A percentile compares a stretch with the other conserved stretches of the same genome.
phyloP scores from a whole-genome alignment of 2,113 vertebrate species.

The Epinephelus fuscoguttatus region DNA sequence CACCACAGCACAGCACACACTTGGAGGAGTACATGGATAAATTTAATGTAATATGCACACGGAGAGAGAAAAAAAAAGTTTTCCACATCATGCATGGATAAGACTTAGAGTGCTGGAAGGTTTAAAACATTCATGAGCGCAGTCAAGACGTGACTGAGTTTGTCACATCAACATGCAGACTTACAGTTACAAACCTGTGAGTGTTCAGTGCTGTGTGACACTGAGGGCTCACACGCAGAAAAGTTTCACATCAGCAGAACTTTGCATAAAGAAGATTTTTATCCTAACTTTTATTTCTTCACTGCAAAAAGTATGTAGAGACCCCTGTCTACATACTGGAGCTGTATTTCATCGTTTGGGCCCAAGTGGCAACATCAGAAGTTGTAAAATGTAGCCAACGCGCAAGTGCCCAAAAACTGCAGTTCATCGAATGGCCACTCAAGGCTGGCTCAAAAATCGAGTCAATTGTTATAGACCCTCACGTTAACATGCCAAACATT shows the following conservation, averaged over 20 bases:
- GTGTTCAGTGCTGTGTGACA: not conserved
- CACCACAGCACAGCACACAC: conserved; percentile 2
- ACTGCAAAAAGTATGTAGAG: not conserved
- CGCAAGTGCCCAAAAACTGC: no score
- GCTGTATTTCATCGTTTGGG: no score
- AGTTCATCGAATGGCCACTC: no score
- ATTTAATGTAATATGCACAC: conserved; percentile 9
- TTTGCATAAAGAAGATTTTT: not conserved
- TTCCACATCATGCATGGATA: conserved; percentile 26
- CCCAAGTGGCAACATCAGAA: no score
- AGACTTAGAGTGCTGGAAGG: conserved; percentile 26
- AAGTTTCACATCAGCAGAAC: not conserved
- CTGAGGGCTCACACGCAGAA: not conserved
- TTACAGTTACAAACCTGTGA: conserved; percentile 18
- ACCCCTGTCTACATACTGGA: not conserved
- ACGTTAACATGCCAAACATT: no score
- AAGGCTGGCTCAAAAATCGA: no score
- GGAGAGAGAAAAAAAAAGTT: not conserved
- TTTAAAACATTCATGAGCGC: conserved; percentile 44
- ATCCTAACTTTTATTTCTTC: not conserved
- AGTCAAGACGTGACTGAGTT: conserved; percentile 10
- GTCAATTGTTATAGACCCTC: no score
- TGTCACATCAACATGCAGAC: conserved; percentile 25
- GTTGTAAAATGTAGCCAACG: no score
- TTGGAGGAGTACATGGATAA: conserved; percentile 16